A percentile compares a stretch with the other conserved stretches of the same genome.
phyloP scores from a whole-genome alignment of 2,797 vertebrate genomes.

The Melopsittacus undulatus region DNA sequence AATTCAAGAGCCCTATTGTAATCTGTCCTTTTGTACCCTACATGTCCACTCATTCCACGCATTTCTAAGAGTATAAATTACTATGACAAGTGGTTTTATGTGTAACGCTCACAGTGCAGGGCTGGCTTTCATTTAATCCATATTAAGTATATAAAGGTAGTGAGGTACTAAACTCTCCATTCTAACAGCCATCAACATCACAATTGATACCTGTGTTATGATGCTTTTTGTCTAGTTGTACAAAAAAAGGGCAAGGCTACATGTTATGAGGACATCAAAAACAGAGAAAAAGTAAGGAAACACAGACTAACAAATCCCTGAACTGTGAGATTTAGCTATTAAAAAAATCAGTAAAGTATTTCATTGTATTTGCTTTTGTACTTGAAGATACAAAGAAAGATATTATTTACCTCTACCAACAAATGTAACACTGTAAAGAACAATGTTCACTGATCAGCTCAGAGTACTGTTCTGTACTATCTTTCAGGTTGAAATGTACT shows the following conservation, averaged over 20 bases:
- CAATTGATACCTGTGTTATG: fast-evolving
- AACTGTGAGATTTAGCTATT: background rate
- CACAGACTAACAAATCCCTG: background rate
- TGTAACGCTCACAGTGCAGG: background rate
- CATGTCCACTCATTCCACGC: background rate
- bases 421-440: background rate
- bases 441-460: background rate
- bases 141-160: background rate
- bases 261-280: background rate
- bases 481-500: background rate
- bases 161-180: background rate
- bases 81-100: background rate
- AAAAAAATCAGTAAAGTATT: background rate
- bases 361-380: background rate
- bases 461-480: background rate
- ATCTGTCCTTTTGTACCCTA: background rate
- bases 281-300: background rate
- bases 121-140: background rate
- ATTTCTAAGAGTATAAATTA: background rate
- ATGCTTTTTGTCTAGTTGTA: background rate
- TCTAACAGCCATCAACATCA: background rate
- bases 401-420: background rate
- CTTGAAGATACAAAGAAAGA: background rate
- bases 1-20: background rate
- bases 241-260: background rate